Evolutionary conservation across 2,888 invertebrate genomes (phyloP), one percentile per base, ranked within the genome.

Genomic region (Lymantria monacha): DNA sequence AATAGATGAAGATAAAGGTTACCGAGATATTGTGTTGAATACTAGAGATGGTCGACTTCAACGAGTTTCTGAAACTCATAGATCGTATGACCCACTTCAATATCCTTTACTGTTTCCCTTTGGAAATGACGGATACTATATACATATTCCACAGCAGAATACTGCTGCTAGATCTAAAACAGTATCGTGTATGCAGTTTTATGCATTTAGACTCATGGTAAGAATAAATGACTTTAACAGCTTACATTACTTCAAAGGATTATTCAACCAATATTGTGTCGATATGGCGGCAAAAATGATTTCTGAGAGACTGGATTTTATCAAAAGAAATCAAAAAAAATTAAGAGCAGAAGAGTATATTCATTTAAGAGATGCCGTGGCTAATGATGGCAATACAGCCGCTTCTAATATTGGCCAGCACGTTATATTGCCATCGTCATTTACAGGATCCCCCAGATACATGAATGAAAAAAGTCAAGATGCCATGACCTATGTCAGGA

Each of bases 41-140:
- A 30, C 59, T 50, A 59, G 57, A 57, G 45, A 69, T 47, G 57
- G 22, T 30, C 41, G n/a, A 10, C 30, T 48, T 7, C 42, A 57
- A 11, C 49, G 68, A 7, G 69, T 82, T 3, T 42, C 60, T 0
- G 76, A 81, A 31, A 71, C 70, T 12, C 73, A 77, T 38, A 61
- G 59, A 37, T 74, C 61, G 36, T 74, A 76, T 48, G 81, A 84
- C 51, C 69, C 81, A 0, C 54, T 84, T 13, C 64, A 74, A 44
- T 84, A 85, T 49, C 80, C 79, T 0, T 0, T 85, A 0, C 70
- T 80, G 15, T 83, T 78, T 53, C 60, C 71, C n/a, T 61, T 58
- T 43, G 69, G 72, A 7, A 53, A 76, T 48, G 65, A 66, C 42
- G 70, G 74, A 12, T 76, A 76, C 47, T 36, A 2, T 59, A 58